Conservation (phyloP, 2,888 invertebrate species). For the Xestia rhomboidea region DNA sequence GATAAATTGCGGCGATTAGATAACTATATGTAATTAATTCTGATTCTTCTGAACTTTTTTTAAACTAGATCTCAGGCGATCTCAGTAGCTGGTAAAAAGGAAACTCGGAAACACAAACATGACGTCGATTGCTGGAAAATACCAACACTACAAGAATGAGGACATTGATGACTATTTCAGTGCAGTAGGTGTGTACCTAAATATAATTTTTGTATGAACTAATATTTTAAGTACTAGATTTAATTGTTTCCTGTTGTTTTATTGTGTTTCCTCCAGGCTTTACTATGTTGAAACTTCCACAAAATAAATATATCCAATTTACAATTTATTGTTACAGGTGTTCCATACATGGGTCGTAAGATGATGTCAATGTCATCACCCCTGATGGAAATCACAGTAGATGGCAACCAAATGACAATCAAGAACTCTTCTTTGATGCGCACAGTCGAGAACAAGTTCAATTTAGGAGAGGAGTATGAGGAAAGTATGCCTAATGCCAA, state of each 20-base stretch:
- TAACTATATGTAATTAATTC: constrained; percentile 33
- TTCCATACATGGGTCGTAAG: constrained; percentile 92
- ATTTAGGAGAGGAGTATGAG: constrained; percentile 91
- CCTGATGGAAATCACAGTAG: constrained; percentile 89
- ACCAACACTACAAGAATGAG: constrained; percentile 92
- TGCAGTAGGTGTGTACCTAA: constrained; percentile 89
- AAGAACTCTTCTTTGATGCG: constrained; percentile 90
- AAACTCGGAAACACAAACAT: constrained; percentile 75
- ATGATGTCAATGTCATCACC: constrained; percentile 92
- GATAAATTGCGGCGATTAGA: constrained; percentile 67
- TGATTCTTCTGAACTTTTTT: constrained; percentile 16
- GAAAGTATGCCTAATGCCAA: constrained; percentile 91
- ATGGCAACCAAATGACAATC: constrained; percentile 91
- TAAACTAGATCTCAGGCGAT: constrained; percentile 23
- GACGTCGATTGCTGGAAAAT: constrained; percentile 91
- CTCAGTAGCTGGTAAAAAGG: not conserved
- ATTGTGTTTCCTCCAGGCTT: not conserved
- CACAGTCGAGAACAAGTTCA: constrained; percentile 89
- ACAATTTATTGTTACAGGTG: constrained; percentile 85
- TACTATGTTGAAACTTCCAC: not conserved
- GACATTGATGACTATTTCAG: constrained; percentile 92
- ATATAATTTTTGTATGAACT: not conserved
- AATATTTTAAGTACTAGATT: not conserved
- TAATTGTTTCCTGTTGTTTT: not conserved
- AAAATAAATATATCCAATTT: not conserved